Evolutionary conservation across 1,140 invertebrate genomes (phyloP), one percentile per base, ranked within the genome.

Genomic region (Coenobita brevimanus): DNA sequence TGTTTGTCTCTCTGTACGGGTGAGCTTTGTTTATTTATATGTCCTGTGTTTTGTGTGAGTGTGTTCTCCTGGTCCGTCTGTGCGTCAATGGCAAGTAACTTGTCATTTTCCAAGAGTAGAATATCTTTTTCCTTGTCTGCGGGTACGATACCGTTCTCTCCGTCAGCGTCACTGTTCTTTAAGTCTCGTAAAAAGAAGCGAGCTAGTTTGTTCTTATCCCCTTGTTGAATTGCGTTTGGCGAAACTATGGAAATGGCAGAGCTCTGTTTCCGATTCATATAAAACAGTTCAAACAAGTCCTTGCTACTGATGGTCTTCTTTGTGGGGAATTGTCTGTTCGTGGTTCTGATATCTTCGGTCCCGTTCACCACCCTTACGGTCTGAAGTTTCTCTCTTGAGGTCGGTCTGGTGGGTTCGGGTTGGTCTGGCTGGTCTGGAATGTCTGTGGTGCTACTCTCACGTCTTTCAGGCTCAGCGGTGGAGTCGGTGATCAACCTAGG

Each of bases 271-370:
- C 24, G 60, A 41, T 41, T 67, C 4, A 60, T 27, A 38, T 60
- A 82, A 67, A 82, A 64, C 41, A 82, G 27, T 41, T 69, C 33
- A 24, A 82, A 64, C 21, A 82, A 38, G 41, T 82, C 62, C 24
- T 82, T 64, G 15, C 17, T 43, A 36, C 38, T 82, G 21, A 41
- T 33, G 36, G 8, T n/a, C 17, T 41, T 67, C 43, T 24, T 24
- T 54, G 50, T 78, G 24, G 13, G 8, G 64, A 41, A 24, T 24
- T 15, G 27, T 82, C 43, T 30, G 36, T 13, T 27, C 15, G 43
- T 43, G 3, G 43, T 54, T 54, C 8, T 27, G 3, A 24, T 78
- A 21, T 54, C 21, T 43, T 75, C n/a, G 15, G 13, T 24, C n/a
- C 46, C n/a, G 27, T 78, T 10, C 13, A 57, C 62, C 3, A 82